phyloP scores from a whole-genome alignment of 2,797 vertebrate genomes.

The Cetoscarus ocellatus region DNA sequence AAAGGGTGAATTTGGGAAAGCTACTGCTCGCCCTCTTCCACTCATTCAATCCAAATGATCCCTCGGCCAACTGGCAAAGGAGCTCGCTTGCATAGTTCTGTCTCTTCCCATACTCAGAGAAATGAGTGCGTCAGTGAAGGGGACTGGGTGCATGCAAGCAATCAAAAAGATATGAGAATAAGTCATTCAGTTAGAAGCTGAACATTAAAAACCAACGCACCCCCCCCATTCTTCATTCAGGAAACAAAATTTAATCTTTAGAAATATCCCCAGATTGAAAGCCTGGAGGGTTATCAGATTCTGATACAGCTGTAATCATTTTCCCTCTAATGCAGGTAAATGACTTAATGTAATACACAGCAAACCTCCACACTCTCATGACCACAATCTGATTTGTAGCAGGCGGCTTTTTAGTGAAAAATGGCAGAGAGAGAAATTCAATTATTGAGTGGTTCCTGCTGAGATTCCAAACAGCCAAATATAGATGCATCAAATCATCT shows the following conservation, averaged over 20 bases:
- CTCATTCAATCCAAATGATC: slow-evolving; percentile 45
- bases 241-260: background rate
- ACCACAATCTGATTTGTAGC: no score
- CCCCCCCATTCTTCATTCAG: slow-evolving; percentile 24
- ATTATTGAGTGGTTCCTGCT: no score
- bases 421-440: no score
- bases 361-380: no score
- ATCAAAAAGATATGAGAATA: slow-evolving; percentile 30
- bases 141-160: slow-evolving; percentile 7
- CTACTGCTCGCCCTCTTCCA: slow-evolving; percentile 26
- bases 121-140: slow-evolving; percentile 29
- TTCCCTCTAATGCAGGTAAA: no score
- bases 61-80: slow-evolving; percentile 66
- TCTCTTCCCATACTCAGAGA: slow-evolving; percentile 54
- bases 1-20: slow-evolving; percentile 61
- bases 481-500: no score
- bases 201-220: background rate
- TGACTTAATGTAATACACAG: no score
- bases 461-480: no score
- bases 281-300: background rate
- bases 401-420: no score
- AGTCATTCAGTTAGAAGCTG: background rate
- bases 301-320: no score
- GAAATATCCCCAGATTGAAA: background rate
- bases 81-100: slow-evolving; percentile 39